Evolutionary conservation across 2,888 invertebrate species (phyloP).

Genomic region (Plagodis pulveraria): DNA sequence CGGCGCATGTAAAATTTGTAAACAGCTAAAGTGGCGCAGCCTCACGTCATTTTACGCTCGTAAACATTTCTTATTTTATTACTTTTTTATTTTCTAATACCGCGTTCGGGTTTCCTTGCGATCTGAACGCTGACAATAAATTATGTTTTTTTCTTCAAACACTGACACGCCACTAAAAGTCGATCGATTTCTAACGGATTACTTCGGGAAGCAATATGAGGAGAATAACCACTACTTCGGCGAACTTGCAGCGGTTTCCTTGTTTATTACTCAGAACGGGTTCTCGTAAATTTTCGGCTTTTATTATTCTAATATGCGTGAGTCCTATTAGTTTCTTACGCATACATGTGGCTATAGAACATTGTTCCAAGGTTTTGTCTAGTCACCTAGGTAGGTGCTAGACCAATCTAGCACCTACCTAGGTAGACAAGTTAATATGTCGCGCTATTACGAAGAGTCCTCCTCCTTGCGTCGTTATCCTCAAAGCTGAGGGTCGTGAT

Average conservation of each 20-base stretch:
- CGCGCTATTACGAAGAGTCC: too few species aligned
- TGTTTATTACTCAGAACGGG: constrained; percentile 77
- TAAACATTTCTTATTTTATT: constrained; percentile 82
- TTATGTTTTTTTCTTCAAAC: constrained; percentile 81
- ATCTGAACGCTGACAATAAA: constrained; percentile 82
- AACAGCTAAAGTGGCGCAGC: constrained; percentile 68
- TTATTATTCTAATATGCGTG: constrained; percentile 41
- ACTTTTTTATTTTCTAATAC: constrained; percentile 83
- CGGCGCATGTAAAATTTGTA: constrained; percentile 62
- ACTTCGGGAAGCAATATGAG: constrained; percentile 79
- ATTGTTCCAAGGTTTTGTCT: too few species aligned
- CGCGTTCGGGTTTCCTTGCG: constrained; percentile 80
- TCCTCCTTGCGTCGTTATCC: too few species aligned
- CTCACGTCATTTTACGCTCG: constrained; percentile 82
- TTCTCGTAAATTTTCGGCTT: constrained; percentile 57
- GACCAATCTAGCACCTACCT: too few species aligned
- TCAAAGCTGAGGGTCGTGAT: too few species aligned
- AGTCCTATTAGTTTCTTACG: constrained; percentile 7
- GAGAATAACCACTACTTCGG: constrained; percentile 76
- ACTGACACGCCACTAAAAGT: constrained; percentile 83
- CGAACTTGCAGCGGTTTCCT: constrained; percentile 78
- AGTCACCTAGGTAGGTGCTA: too few species aligned
- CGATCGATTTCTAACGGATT: constrained; percentile 85
- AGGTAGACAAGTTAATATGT: too few species aligned
- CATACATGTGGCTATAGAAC: not conserved